These are phyloP conservation scores for Drosophila peninsularis DNA, from an alignment of 2,888 invertebrate genomes.

Conservation along the genomic window DNA sequence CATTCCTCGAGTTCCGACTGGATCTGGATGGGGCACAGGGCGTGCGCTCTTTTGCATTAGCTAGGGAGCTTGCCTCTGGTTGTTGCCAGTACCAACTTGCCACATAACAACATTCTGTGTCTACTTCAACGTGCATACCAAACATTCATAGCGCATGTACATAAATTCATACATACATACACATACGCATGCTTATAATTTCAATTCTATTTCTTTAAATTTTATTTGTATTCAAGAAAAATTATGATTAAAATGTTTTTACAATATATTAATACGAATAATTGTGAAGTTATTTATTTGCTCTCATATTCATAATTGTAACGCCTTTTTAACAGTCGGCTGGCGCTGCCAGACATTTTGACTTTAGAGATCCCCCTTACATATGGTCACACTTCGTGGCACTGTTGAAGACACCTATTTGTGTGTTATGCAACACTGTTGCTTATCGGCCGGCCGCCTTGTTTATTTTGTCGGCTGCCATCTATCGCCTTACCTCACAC, in stretches of 20 bases:
- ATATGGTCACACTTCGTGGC: conserved; percentile 8
- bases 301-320: neutral
- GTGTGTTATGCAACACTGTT: neutral
- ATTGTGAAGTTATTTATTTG: too few species aligned
- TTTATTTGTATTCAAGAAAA: neutral
- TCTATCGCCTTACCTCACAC: conserved; percentile 19
- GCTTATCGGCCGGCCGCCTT: conserved; percentile 18
- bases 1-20: conserved; percentile 64
- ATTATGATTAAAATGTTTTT: neutral
- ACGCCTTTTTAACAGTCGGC: conserved; percentile 7
- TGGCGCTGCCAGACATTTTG: conserved; percentile 9
- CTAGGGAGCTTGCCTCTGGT: conserved; percentile 18
- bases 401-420: neutral
- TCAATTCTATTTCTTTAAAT: too few species aligned
- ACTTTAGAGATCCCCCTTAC: neutral
- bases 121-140: conserved; percentile 35
- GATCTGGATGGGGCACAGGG: conserved; percentile 41
- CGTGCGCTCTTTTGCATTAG: conserved; percentile 49
- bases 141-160: conserved; percentile 24
- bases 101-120: conserved; percentile 45
- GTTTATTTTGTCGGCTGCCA: neutral
- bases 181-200: too few species aligned
- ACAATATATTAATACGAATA: neutral
- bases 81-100: conserved; percentile 46
- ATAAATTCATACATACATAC: neutral